Evolutionary conservation across 2,888 invertebrate species (phyloP).

Genomic region (Acronicta aceris): DNA sequence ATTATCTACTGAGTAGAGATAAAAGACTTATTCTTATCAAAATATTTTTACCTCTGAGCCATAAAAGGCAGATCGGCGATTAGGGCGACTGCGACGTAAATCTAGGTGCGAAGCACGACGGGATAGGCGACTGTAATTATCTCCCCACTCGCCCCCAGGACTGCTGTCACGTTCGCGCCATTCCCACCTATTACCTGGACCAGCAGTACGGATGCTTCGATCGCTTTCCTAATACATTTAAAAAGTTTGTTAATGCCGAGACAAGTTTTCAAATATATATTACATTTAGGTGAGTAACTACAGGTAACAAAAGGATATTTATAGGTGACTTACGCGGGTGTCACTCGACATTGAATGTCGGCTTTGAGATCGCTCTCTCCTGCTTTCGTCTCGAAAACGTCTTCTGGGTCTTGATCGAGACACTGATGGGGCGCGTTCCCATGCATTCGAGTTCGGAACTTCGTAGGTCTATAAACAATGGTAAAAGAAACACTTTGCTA

Average conservation of each 20-base stretch:
- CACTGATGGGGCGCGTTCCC: constrained; percentile 75
- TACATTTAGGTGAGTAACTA: too few species aligned
- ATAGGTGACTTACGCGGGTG: constrained; percentile 86
- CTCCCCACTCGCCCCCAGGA: constrained; percentile 77
- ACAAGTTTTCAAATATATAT: too few species aligned
- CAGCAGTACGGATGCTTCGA: constrained; percentile 76
- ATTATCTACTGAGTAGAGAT: too few species aligned
- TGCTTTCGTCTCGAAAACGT: constrained; percentile 77
- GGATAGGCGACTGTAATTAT: constrained; percentile 66
- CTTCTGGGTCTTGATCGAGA: constrained; percentile 76
- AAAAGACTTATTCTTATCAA: too few species aligned
- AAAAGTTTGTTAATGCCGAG: not conserved
- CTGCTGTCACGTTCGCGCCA: constrained; percentile 82
- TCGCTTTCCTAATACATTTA: constrained; percentile 78
- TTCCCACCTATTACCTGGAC: constrained; percentile 74
- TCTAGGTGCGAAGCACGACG: constrained; percentile 84
- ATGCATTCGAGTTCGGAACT: constrained; percentile 70
- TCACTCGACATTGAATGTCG: constrained; percentile 91
- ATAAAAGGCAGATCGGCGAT: constrained; percentile 74
- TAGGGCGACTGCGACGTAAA: constrained; percentile 70
- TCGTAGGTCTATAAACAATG: constrained; percentile 81
- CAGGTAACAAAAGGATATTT: too few species aligned
- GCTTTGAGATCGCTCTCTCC: constrained; percentile 90
- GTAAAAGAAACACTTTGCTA: not conserved
- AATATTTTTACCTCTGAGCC: constrained; percentile 74